phyloP scores from a whole-genome alignment of 2,888 invertebrate species.

The Unio delphinus region DNA sequence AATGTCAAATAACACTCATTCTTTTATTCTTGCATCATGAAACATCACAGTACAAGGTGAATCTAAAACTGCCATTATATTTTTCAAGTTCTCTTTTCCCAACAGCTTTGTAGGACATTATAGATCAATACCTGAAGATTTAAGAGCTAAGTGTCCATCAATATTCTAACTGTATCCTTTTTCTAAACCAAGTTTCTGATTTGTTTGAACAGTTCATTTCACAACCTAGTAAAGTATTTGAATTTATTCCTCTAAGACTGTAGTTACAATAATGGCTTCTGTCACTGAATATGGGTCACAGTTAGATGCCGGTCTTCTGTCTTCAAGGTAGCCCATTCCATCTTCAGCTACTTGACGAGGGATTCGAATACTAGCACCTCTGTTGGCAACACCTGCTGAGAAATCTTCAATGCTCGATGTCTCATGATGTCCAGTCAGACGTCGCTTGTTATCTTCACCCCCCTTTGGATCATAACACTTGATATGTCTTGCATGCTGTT shows the following conservation, averaged over 20 bases:
- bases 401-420: slow-evolving; percentile 98
- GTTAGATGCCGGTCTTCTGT: slow-evolving; percentile 79
- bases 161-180: no score
- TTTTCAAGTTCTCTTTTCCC: no score
- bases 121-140: no score
- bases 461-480: slow-evolving; percentile 96
- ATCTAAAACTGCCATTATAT: no score
- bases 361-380: slow-evolving; percentile 90
- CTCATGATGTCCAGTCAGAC: slow-evolving; percentile 93
- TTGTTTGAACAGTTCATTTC: no score
- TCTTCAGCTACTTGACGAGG: slow-evolving; percentile 84
- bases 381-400: slow-evolving; percentile 91
- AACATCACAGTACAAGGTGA: no score
- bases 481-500: slow-evolving; percentile 93
- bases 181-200: no score
- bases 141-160: no score
- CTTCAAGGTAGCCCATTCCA: slow-evolving; percentile 95
- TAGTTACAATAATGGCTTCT: slow-evolving; percentile 54
- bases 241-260: slow-evolving; percentile 36
- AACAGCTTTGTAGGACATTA: no score
- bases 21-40: no score
- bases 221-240: no score
- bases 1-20: no score
- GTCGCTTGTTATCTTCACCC: slow-evolving; percentile 96
- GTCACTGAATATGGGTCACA: slow-evolving; percentile 71